Evolutionary conservation across 2,797 vertebrate species (phyloP).

Genomic region (Microctenopoma steveboyesi): DNA sequence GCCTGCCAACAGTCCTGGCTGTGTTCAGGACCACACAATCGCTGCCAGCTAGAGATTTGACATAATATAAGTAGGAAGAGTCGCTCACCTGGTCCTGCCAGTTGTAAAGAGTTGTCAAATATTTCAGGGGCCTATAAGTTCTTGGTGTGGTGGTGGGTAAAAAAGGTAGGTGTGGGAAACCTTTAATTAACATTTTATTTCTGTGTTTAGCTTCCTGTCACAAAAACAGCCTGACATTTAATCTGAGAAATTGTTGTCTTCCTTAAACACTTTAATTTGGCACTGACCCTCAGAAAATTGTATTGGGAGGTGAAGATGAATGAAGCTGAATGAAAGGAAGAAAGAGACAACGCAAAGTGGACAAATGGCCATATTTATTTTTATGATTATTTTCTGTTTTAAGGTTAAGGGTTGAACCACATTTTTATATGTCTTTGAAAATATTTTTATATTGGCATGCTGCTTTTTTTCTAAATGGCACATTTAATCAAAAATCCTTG

Average conservation of each 20-base stretch:
- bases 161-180: neutral
- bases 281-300: slow-evolving; percentile 2
- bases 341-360: neutral
- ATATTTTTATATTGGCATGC: too few species aligned
- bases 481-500: too few species aligned
- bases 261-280: neutral
- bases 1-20: too few species aligned
- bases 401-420: neutral
- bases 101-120: too few species aligned
- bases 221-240: neutral
- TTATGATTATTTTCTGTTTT: neutral
- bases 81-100: neutral
- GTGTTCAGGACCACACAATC: too few species aligned
- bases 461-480: too few species aligned
- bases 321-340: neutral
- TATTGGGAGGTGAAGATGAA: neutral
- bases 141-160: neutral
- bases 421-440: neutral
- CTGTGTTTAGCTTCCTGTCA: neutral
- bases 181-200: neutral
- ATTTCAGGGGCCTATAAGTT: neutral
- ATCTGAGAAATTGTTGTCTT: slow-evolving; percentile 5
- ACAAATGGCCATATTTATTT: neutral
- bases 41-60: neutral
- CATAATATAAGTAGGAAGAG: neutral